These are phyloP conservation scores for Lithophane leautieri DNA, from an alignment of 2,888 invertebrate species.

Conservation along the genomic window DNA sequence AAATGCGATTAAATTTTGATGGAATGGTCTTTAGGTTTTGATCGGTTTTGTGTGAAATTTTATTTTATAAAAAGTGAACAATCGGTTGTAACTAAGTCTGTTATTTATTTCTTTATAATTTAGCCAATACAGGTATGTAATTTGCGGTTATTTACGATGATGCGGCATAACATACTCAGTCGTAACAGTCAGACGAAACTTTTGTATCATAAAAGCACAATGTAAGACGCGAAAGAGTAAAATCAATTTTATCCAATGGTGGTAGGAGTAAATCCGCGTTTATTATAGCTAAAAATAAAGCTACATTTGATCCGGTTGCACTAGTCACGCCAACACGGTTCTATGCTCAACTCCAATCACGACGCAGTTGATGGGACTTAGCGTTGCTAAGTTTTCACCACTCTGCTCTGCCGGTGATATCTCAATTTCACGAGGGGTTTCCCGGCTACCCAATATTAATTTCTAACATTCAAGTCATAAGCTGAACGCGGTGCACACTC, in stretches of 20 bases:
- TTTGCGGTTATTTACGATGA: conserved; percentile 1
- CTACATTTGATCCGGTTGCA: conserved; percentile 60
- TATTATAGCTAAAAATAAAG: conserved; percentile 61
- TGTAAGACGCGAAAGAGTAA: conserved; percentile 30
- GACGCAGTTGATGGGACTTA: conserved; percentile 81
- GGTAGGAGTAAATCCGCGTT: conserved; percentile 40
- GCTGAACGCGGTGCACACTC: conserved; percentile 66
- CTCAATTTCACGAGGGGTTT: conserved; percentile 84
- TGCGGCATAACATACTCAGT: background rate
- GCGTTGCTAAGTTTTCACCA: conserved; percentile 88
- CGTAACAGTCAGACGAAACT: conserved; percentile 6
- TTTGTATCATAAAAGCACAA: conserved; percentile 22
- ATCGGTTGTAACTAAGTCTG: too few relatives aligned
- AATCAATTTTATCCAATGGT: conserved; percentile 43
- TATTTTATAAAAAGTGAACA: background rate
- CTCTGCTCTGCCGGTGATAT: conserved; percentile 81
- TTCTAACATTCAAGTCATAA: conserved; percentile 76
- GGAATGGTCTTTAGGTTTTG: conserved; percentile 27
- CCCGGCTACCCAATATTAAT: conserved; percentile 82
- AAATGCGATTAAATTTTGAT: conserved; percentile 46
- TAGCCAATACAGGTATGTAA: background rate
- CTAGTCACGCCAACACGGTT: conserved; percentile 49
- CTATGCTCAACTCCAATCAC: conserved; percentile 74
- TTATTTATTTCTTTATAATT: background rate
- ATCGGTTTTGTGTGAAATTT: background rate